Base-by-base conservation (phyloP, 2,888 invertebrate genomes). In the Chironomus riparius region DNA sequence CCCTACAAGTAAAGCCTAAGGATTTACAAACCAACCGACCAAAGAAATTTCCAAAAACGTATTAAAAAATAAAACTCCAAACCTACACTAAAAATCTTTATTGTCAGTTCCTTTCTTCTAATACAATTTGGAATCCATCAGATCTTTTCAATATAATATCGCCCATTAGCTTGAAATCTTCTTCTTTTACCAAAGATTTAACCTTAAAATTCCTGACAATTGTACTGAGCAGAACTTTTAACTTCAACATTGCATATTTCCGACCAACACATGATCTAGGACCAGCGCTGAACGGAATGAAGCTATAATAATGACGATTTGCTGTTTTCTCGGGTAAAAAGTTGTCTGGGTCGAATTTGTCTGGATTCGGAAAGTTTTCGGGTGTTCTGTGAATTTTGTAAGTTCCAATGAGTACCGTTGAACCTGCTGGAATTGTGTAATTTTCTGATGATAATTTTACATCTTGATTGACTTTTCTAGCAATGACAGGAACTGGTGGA, bases 241-340 rank as follows among this genome's bases (percentile, higher is more conserved):
- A 83, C 81, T 92, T 92, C 76, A 92, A 82, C 86, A 92, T 88
- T n/a, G 92, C 92, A 82, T 92, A 92, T 84, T 92, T 92, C 61
- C 92, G 89, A 70, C 92, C 88, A 82, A 78, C 74, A 71, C 76
- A 77, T 68, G 69, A 68, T 69, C 38, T 4, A 12, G 68, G 92
- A 28, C 92, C 92, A 69, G 92, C 92, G 77, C 91, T 92, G 85
- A 93, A 93, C 0, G 92, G 92, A 75, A 93, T 89, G 80, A 89
- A 92, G 77, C 91, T 89, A 81, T 93, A 93, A 81, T 91, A 92
- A 79, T 93, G 92, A 71, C 92, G 87, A 78, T 90, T 89, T 47
- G 89, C 88, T 21, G 90, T 89, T 76, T 88, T 89, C 81, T 92
- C 92, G 0, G 92, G 91, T 47, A 92, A 82, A 86, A 92, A 92